These are phyloP conservation scores for Oxyura jamaicensis DNA, from an alignment of 2,113 vertebrate genomes.

Conservation along the genomic window DNA sequence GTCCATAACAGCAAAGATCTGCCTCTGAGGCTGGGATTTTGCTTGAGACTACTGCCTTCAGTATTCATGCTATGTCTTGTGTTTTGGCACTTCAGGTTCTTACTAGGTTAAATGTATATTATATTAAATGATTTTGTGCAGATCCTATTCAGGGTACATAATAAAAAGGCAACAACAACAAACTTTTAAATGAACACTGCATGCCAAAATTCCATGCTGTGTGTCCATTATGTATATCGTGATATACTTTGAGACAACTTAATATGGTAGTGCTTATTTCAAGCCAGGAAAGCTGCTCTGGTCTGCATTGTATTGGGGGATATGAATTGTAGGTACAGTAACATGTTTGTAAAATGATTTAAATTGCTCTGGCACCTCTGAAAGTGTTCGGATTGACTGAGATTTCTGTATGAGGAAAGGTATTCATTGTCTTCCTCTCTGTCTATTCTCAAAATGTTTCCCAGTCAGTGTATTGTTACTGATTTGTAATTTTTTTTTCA, in stretches of 20 bases:
- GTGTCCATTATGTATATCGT: not conserved
- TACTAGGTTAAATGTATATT: not conserved
- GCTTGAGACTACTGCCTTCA: not conserved
- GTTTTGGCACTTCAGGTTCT: not conserved
- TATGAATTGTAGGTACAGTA: not conserved
- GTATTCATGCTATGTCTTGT: not conserved
- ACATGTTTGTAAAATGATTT: not conserved
- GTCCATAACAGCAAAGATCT: not conserved
- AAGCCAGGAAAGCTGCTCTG: not conserved
- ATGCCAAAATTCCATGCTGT: not conserved
- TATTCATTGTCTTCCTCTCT: not conserved
- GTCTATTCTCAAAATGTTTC: not conserved
- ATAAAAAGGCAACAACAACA: not conserved
- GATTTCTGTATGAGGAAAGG: not conserved
- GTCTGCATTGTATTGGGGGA: not conserved
- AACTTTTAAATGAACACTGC: not conserved
- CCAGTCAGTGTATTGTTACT: not conserved
- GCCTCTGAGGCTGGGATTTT: not conserved
- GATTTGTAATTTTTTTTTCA: conserved; percentile 50
- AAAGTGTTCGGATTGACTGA: not conserved
- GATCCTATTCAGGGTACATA: not conserved
- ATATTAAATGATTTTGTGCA: not conserved
- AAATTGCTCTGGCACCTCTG: not conserved
- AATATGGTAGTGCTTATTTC: not conserved
- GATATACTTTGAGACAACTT: not conserved